Conservation (phyloP, 2,113 vertebrate genomes). For the Megaleporinus macrocephalus region DNA sequence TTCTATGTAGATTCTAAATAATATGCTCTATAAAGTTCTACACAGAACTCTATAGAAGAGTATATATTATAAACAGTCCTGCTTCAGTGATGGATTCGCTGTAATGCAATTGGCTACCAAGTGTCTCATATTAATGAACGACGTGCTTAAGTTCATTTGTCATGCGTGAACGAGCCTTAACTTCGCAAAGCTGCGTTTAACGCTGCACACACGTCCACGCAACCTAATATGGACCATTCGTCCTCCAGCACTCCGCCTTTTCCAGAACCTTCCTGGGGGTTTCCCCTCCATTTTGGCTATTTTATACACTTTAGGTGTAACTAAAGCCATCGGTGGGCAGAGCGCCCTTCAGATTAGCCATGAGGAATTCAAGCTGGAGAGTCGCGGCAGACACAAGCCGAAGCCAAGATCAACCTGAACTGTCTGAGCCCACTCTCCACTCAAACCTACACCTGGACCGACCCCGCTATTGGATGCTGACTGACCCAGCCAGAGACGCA, state of each 20-base stretch:
- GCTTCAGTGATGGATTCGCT: neutral
- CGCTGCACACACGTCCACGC: slow-evolving; percentile 21
- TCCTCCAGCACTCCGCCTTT: slow-evolving; percentile 2
- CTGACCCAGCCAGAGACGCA: neutral
- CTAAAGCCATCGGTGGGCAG: slow-evolving; percentile 19
- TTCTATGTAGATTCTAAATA: too few relatives aligned
- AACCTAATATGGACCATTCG: neutral
- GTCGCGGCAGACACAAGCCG: slow-evolving; percentile 30
- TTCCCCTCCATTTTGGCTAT: slow-evolving; percentile 7
- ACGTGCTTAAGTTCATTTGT: slow-evolving; percentile 23
- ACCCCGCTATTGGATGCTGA: slow-evolving; percentile 27
- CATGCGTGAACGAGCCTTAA: slow-evolving; percentile 23
- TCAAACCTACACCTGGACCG: slow-evolving; percentile 30
- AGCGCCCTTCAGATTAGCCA: slow-evolving; percentile 48
- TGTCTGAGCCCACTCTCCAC: slow-evolving; percentile 47
- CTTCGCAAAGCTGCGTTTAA: slow-evolving; percentile 16
- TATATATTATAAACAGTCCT: neutral
- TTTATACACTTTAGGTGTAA: slow-evolving; percentile 34
- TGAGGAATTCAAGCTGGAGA: slow-evolving; percentile 56
- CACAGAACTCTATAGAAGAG: too few relatives aligned
- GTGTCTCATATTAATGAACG: slow-evolving; percentile 12
- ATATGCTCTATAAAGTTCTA: too few relatives aligned
- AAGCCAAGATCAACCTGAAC: slow-evolving; percentile 61
- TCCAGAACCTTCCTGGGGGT: neutral
- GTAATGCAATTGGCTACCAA: slow-evolving; percentile 1